These are phyloP conservation scores for Athalia circularis DNA, from an alignment of 2,888 invertebrate genomes.

Conservation along the genomic window DNA sequence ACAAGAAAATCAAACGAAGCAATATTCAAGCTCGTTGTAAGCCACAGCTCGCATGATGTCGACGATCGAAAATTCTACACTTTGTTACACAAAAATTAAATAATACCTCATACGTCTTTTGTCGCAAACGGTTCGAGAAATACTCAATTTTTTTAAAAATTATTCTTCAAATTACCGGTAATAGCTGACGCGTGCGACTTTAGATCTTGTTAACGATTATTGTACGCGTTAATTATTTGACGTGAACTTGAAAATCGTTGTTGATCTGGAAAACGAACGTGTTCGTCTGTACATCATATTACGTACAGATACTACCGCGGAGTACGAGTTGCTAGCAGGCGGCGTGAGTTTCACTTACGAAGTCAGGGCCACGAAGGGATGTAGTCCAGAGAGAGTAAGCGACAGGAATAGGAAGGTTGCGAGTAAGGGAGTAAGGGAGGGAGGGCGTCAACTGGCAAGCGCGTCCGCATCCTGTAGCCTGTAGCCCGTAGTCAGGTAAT, in stretches of 20 bases:
- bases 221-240: too few relatives aligned
- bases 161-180: too few relatives aligned
- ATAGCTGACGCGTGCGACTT: too few relatives aligned
- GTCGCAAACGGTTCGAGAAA: too few relatives aligned
- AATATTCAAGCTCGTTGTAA: neutral
- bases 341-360: slow-evolving; percentile 23
- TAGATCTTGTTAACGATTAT: too few relatives aligned
- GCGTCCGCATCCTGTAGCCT: slow-evolving; percentile 58
- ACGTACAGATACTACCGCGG: too few relatives aligned
- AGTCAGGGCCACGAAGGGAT: neutral
- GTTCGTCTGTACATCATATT: too few relatives aligned
- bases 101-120: neutral
- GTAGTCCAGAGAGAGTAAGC: neutral
- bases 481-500: slow-evolving; percentile 76
- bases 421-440: slow-evolving; percentile 20
- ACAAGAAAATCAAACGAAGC: neutral
- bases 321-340: neutral
- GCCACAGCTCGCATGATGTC: neutral
- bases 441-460: slow-evolving; percentile 58
- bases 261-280: neutral
- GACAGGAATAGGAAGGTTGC: slow-evolving; percentile 30
- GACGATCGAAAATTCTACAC: slow-evolving; percentile 16
- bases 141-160: too few relatives aligned
- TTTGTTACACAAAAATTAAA: slow-evolving; percentile 29
- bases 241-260: neutral